A percentile compares a stretch with the other conserved stretches of the same genome.
Conservation (phyloP, 2,888 invertebrate species). For the Oscheius sp. region DNA sequence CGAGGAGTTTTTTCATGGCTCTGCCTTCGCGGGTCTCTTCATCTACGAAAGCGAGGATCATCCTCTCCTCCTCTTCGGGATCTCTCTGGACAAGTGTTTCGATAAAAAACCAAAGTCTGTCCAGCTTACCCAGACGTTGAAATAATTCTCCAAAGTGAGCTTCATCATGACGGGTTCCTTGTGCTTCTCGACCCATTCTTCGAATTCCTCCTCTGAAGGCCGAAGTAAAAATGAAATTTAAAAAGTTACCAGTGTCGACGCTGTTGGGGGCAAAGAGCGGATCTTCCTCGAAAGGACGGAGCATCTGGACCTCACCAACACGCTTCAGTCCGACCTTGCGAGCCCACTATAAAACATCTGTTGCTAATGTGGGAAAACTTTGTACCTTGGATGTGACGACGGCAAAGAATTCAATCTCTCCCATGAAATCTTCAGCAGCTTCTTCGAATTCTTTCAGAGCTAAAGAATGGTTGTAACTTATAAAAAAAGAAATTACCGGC, state of each 20-base stretch:
- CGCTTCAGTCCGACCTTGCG: constrained; percentile 71
- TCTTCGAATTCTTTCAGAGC: constrained; percentile 73
- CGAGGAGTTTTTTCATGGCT: constrained; percentile 70
- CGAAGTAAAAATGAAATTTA: not conserved
- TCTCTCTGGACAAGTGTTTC: constrained; percentile 58
- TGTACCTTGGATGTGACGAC: constrained; percentile 71
- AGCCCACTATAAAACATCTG: constrained; percentile 68
- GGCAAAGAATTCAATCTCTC: constrained; percentile 73
- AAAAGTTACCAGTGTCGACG: constrained; percentile 46
- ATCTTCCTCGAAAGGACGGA: constrained; percentile 72
- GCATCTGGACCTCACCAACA: constrained; percentile 72
- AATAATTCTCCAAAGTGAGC: constrained; percentile 71
- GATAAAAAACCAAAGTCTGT: not conserved
- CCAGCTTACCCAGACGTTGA: constrained; percentile 71
- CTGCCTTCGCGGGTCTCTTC: constrained; percentile 73
- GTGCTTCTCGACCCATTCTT: constrained; percentile 73
- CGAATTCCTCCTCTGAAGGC: constrained; percentile 72
- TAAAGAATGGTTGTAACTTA: constrained; percentile 38
- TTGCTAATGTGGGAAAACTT: not conserved
- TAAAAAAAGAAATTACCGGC: constrained; percentile 62
- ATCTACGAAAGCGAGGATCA: constrained; percentile 72
- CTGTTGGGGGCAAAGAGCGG: constrained; percentile 71
- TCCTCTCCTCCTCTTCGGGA: constrained; percentile 72
- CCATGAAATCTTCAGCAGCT: constrained; percentile 74
- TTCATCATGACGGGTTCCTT: constrained; percentile 73